phyloP scores from a whole-genome alignment of 2,797 vertebrate genomes.

The Linurgus olivaceus region DNA sequence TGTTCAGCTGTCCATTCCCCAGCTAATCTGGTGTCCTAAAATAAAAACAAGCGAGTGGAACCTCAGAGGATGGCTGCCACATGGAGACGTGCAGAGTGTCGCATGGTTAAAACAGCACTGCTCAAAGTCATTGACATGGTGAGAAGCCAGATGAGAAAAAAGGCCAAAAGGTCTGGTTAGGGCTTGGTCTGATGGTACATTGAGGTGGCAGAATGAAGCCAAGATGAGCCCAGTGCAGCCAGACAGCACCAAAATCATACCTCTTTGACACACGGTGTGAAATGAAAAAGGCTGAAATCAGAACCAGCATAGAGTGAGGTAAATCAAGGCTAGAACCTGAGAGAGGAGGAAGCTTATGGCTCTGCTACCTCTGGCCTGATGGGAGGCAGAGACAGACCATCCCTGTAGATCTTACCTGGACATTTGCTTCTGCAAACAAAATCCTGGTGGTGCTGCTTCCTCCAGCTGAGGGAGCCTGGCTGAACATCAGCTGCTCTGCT shows the following conservation, averaged over 20 bases:
- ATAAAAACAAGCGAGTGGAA: constrained; percentile 67
- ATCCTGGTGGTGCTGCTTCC: neutral
- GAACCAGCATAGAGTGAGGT: neutral
- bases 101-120: neutral
- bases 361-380: neutral
- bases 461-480: neutral
- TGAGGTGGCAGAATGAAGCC: neutral
- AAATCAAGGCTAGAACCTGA: neutral
- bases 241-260: neutral
- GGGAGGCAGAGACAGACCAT: neutral
- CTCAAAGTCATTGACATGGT: neutral
- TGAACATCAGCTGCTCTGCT: neutral
- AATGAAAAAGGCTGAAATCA: neutral
- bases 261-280: neutral
- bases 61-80: constrained; percentile 5
- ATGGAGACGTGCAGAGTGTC: neutral
- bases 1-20: constrained; percentile 73
- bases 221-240: neutral
- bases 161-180: neutral
- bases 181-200: neutral
- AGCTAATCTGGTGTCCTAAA: constrained; percentile 65
- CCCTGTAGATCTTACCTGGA: neutral
- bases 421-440: neutral
- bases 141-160: neutral
- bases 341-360: neutral